Evolutionary conservation across 2,797 vertebrate genomes (phyloP).

Genomic region (Sebastiscus albofasciatus): DNA sequence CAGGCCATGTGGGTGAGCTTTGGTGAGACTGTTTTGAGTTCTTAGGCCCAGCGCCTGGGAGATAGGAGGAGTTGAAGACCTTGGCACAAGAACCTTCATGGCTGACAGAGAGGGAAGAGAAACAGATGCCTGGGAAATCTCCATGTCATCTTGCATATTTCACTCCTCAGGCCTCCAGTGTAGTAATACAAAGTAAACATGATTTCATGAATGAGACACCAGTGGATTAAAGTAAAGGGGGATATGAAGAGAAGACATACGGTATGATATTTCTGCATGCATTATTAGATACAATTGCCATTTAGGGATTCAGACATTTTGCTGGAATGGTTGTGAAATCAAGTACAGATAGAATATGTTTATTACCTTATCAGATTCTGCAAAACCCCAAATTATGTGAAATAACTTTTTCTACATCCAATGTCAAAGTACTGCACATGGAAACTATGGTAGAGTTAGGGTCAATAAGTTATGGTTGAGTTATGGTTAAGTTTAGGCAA

Average conservation of each 20-base stretch:
- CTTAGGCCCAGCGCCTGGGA: conserved; percentile 45
- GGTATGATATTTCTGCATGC: not conserved
- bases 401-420: not conserved
- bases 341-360: not conserved
- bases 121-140: conserved; percentile 62
- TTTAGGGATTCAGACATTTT: not conserved
- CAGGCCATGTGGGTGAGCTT: conserved; percentile 60
- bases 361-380: not conserved
- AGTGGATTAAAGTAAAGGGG: not conserved
- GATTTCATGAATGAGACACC: conserved; percentile 6
- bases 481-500: not conserved
- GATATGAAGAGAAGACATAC: not conserved
- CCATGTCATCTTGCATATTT: conserved; percentile 45
- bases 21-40: conserved; percentile 56
- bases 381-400: not conserved
- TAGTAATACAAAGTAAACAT: conserved; percentile 10
- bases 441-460: not conserved
- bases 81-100: conserved; percentile 53
- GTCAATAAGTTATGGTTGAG: not conserved
- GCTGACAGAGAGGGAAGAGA: conserved; percentile 35
- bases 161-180: conserved; percentile 21
- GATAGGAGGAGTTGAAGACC: conserved; percentile 49
- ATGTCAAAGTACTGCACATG: not conserved
- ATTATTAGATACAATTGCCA: not conserved
- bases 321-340: not conserved